Conservation (phyloP, 2,888 invertebrate species). For the Oligia strigilis region DNA sequence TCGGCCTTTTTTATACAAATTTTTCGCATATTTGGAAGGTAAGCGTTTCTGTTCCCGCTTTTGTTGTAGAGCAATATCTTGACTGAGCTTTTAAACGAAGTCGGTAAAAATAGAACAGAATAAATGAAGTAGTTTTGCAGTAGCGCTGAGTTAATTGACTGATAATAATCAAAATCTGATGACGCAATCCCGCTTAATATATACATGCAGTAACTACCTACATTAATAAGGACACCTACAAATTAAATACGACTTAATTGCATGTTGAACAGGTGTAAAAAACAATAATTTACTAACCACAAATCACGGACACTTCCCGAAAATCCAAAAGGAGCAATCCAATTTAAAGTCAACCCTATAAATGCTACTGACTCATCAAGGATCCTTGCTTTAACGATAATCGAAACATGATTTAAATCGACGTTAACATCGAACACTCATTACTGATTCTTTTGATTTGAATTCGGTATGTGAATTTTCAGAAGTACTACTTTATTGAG, state of each 20-base stretch:
- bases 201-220: constrained; percentile 7
- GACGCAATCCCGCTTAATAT: neutral
- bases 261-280: constrained; percentile 51
- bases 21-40: neutral
- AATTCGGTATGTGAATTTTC: neutral
- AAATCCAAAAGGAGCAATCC: constrained; percentile 60
- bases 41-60: neutral
- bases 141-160: neutral
- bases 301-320: constrained; percentile 59
- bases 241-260: constrained; percentile 38
- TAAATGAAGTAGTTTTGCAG: neutral
- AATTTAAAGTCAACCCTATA: constrained; percentile 53
- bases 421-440: constrained; percentile 52
- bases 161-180: neutral
- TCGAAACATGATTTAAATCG: constrained; percentile 64
- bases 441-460: constrained; percentile 55
- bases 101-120: neutral
- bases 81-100: neutral
- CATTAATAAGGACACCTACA: constrained; percentile 13
- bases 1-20: neutral
- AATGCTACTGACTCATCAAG: constrained; percentile 52
- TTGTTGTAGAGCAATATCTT: neutral
- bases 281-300: constrained; percentile 55
- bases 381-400: constrained; percentile 58
- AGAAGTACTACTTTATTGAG: constrained; percentile 33